These are phyloP conservation scores for Herpetotheres cachinnans DNA, from an alignment of 2,113 vertebrate genomes.

Conservation along the genomic window DNA sequence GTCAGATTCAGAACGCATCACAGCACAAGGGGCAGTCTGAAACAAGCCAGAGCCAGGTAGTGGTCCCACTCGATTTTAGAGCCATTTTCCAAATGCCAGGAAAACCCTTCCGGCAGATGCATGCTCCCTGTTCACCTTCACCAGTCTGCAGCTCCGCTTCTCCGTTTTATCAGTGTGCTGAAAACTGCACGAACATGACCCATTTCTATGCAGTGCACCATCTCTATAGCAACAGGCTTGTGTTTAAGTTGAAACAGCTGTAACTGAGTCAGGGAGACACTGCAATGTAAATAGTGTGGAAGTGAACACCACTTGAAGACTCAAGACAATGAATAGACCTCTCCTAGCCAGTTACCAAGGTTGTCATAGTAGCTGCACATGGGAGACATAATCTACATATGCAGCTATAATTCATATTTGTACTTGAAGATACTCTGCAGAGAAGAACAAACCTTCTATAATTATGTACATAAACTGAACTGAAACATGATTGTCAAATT, in stretches of 20 bases:
- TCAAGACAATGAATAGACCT: not conserved
- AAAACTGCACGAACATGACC: not conserved
- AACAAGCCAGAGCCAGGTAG: fast-evolving
- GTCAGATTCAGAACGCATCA: not conserved
- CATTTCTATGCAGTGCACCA: slow-evolving; percentile 22
- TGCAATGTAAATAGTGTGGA: slow-evolving; percentile 25
- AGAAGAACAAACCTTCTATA: not conserved
- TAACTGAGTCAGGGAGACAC: not conserved
- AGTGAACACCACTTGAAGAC: not conserved
- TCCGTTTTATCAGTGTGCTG: too few species aligned
- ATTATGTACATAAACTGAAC: not conserved
- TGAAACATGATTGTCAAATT: not conserved
- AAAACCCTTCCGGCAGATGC: not conserved
- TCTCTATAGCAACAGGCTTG: slow-evolving; percentile 62
- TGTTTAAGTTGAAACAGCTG: slow-evolving; percentile 61
- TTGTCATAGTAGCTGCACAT: not conserved
- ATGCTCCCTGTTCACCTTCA: not conserved
- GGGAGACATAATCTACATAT: not conserved
- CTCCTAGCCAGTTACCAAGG: not conserved
- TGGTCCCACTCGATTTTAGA: fast-evolving
- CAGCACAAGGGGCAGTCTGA: fast-evolving
- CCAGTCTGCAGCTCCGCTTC: not conserved
- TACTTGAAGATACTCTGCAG: not conserved
- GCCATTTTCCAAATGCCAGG: not conserved
- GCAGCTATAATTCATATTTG: not conserved